phyloP scores from a whole-genome alignment of 2,797 vertebrate genomes.

The Mormyrops boulengeri region DNA sequence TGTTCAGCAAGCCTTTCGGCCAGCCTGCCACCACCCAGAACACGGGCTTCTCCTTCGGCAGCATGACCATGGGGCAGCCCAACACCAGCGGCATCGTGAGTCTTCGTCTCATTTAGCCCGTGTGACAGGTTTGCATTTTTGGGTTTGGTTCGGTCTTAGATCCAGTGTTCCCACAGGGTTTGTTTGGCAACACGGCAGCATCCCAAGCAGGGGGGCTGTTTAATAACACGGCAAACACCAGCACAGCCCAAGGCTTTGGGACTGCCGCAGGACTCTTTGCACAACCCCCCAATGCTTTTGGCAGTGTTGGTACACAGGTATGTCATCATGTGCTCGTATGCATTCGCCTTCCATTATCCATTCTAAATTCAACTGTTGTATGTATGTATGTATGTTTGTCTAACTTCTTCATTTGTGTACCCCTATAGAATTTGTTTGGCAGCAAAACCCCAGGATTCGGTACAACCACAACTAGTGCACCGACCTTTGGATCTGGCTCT shows the following conservation, averaged over 20 bases:
- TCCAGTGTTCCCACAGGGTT: slow-evolving; percentile 58
- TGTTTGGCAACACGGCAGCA: slow-evolving; percentile 80
- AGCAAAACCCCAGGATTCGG: slow-evolving; percentile 85
- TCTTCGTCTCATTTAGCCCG: not conserved
- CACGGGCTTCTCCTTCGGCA: slow-evolving; percentile 81
- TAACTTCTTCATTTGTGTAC: not conserved
- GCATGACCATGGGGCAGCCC: slow-evolving; percentile 78
- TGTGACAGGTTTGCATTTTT: not conserved
- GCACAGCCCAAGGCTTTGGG: slow-evolving; percentile 78
- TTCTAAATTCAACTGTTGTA: not conserved
- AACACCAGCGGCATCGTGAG: slow-evolving; percentile 86
- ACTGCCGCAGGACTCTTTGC: slow-evolving; percentile 75
- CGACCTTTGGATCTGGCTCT: slow-evolving; percentile 80
- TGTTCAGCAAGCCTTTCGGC: slow-evolving; percentile 87
- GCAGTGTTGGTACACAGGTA: slow-evolving; percentile 76
- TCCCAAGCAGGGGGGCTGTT: slow-evolving; percentile 77
- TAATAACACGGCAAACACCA: slow-evolving; percentile 78
- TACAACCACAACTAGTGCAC: slow-evolving; percentile 85
- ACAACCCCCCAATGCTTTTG: slow-evolving; percentile 75
- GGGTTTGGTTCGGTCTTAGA: not conserved
- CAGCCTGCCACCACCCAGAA: slow-evolving; percentile 75
- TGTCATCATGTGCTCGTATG: not conserved
- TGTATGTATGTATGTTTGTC: not conserved
- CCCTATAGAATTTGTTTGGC: slow-evolving; percentile 75
- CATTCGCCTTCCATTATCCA: not conserved